These are phyloP conservation scores for Patiria pectinifera DNA, from an alignment of 53 echinoderm and acorn worm species.

Conservation along the genomic window DNA sequence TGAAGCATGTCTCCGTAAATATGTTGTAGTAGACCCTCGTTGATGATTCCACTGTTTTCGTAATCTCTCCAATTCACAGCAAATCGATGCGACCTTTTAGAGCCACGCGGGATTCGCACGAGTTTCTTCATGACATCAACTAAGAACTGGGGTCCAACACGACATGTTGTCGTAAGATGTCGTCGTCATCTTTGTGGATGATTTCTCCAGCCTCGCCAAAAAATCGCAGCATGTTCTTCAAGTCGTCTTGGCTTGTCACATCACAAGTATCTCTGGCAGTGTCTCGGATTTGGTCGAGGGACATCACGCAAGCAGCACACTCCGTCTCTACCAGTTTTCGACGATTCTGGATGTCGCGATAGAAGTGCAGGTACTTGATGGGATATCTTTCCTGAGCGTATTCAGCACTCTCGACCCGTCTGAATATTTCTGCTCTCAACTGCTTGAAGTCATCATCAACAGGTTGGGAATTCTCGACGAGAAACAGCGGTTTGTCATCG, in stretches of 20 bases:
- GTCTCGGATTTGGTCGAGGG: neutral
- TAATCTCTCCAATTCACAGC: conserved; percentile 34
- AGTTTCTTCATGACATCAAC: conserved; percentile 33
- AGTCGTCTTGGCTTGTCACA: neutral
- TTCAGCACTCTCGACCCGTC: neutral
- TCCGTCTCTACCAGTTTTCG: conserved; percentile 18
- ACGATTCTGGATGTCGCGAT: conserved; percentile 10
- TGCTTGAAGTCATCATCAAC: conserved; percentile 21
- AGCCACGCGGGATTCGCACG: neutral
- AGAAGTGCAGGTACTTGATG: conserved; percentile 47
- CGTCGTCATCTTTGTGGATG: conserved; percentile 30
- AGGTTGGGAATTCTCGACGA: conserved; percentile 46
- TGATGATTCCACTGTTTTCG: conserved; percentile 27
- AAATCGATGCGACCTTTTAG: conserved; percentile 7
- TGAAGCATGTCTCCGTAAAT: conserved; percentile 14
- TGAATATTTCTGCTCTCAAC: conserved; percentile 46
- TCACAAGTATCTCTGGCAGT: neutral
- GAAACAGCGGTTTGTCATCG: conserved; percentile 36
- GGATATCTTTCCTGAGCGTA: conserved; percentile 32
- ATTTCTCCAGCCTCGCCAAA: conserved; percentile 33
- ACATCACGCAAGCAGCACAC: neutral
- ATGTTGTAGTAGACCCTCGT: neutral
- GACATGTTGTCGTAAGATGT: conserved; percentile 14
- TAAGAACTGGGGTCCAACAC: conserved; percentile 48
- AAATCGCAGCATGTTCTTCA: conserved; percentile 17